phyloP scores from a whole-genome alignment of 2,113 vertebrate species.

The Collichthys lucidus region DNA sequence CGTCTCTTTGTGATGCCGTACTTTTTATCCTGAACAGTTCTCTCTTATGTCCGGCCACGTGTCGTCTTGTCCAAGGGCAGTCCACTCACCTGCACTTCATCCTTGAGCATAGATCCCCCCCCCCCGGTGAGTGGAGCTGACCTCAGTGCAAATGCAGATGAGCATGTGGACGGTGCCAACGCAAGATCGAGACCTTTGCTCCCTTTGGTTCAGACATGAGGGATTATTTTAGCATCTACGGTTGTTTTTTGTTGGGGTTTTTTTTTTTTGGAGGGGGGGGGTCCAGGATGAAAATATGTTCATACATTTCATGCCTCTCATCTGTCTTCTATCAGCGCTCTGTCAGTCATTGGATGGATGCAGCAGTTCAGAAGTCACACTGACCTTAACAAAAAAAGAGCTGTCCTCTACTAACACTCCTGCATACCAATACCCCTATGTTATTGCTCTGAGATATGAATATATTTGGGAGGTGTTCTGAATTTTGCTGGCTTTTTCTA shows the following conservation, averaged over 20 bases:
- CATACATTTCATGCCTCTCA: slow-evolving; percentile 48
- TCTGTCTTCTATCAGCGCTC: slow-evolving; percentile 60
- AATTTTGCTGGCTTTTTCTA: slow-evolving; percentile 25
- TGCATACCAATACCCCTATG: slow-evolving; percentile 57
- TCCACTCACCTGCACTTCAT: slow-evolving; percentile 60
- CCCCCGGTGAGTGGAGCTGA: slow-evolving; percentile 57
- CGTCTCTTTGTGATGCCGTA: slow-evolving; percentile 13
- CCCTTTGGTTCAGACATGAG: slow-evolving; percentile 67
- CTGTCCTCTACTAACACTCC: slow-evolving; percentile 17
- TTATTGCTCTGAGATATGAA: slow-evolving; percentile 41
- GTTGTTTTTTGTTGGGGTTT: slow-evolving; percentile 28
- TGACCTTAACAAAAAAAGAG: slow-evolving; percentile 68
- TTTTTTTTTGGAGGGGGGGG: background rate
- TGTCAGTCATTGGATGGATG: slow-evolving; percentile 56
- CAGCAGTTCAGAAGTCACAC: slow-evolving; percentile 61
- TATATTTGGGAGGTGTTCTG: slow-evolving; percentile 30
- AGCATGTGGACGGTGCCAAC: slow-evolving; percentile 65
- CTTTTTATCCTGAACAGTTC: slow-evolving; percentile 36
- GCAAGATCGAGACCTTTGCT: slow-evolving; percentile 67
- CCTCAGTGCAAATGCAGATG: slow-evolving; percentile 78
- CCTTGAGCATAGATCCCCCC: slow-evolving; percentile 51
- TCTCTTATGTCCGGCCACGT: slow-evolving; percentile 52
- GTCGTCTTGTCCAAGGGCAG: slow-evolving; percentile 69
- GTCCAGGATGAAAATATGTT: slow-evolving; percentile 49
- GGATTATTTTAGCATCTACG: slow-evolving; percentile 59